Evolutionary conservation across 2,888 invertebrate species (phyloP), one percentile per base, ranked within the genome.

Genomic region (Melanargia galathea): DNA sequence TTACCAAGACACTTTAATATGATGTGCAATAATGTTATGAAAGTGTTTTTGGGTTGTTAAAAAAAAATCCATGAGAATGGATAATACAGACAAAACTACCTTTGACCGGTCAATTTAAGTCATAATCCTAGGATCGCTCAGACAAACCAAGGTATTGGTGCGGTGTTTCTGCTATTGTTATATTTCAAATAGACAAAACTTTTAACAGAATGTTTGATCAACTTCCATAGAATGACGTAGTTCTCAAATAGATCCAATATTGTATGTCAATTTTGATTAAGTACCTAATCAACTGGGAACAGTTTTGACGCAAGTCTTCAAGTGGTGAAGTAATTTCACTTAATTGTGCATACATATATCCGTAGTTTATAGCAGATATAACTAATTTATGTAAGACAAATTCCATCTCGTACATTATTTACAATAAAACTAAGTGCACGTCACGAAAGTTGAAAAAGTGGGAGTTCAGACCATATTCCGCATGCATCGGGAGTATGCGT

Each of bases 401-500:
- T n/a, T 49, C 26, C 16, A 30, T 51, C 18, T 51, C 30, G 18
- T 18, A 51, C 18, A 30, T 30, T 51, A 51, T 51, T 51, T 51
- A 51, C 51, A 51, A 51, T 51, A 51, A 16, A 26, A 30, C 16
- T 16, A 51, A 51, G 4, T 51, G 16, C 16, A 16, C 26, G 16
- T 51, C 30, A 33, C 30, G 8, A 46, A 57, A 64, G 52, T 52
- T 51, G 51, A 33, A 24, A 48, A 30, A 51, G 16, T 1, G 22
- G 13, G 22, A 5, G 13, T 2, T 22, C 6, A 20, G 11, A 11
- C 13, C 46, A 22, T 22, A 7, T 26, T 26, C 24, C 24, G 5
- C 24, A 26, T 30, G 24, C 5, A 8, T 7, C 30, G 6, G 26
- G 26, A 4, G 30, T 30, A 30, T 5, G 24, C 5, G 5, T 26